Evolutionary conservation across 1,140 invertebrate species (phyloP).

Genomic region (Tigriopus japonicus): DNA sequence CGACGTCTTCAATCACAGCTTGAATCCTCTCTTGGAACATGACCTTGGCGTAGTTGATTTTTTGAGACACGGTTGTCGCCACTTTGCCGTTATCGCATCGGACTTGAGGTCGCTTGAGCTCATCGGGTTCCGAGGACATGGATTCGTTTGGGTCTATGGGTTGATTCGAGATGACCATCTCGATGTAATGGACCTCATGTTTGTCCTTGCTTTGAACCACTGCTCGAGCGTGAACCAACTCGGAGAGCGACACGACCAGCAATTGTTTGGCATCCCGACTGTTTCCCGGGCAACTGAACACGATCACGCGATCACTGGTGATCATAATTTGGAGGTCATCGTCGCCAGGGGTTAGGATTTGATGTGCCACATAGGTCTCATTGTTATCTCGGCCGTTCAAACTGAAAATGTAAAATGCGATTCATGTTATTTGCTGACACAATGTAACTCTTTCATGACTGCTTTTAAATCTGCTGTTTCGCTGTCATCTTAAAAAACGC

Average conservation of each 20-base stretch:
- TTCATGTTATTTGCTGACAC: no score
- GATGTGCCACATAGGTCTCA: conserved; percentile 47
- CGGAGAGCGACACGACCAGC: conserved; percentile 14
- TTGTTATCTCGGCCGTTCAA: conserved; percentile 53
- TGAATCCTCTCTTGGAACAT: conserved; percentile 57
- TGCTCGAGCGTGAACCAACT: conserved; percentile 18
- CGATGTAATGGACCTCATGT: conserved; percentile 41
- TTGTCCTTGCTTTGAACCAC: conserved; percentile 23
- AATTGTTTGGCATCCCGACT: conserved; percentile 27
- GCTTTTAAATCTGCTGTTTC: no score
- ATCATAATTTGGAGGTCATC: conserved; percentile 51
- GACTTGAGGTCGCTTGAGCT: conserved; percentile 45
- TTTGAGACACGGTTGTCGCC: conserved; percentile 51
- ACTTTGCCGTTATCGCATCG: conserved; percentile 56
- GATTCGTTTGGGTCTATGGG: no score
- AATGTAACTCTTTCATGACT: no score
- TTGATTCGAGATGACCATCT: conserved; percentile 29
- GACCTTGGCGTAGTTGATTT: conserved; percentile 67
- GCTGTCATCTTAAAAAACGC: no score
- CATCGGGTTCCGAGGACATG: conserved; percentile 28
- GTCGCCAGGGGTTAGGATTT: conserved; percentile 45
- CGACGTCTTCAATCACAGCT: conserved; percentile 21
- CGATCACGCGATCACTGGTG: conserved; percentile 51
- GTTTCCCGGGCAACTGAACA: conserved; percentile 41
- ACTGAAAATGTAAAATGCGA: conserved; percentile 34